phyloP scores from a whole-genome alignment of 2,113 vertebrate species.

The Catharus bicknelli region DNA sequence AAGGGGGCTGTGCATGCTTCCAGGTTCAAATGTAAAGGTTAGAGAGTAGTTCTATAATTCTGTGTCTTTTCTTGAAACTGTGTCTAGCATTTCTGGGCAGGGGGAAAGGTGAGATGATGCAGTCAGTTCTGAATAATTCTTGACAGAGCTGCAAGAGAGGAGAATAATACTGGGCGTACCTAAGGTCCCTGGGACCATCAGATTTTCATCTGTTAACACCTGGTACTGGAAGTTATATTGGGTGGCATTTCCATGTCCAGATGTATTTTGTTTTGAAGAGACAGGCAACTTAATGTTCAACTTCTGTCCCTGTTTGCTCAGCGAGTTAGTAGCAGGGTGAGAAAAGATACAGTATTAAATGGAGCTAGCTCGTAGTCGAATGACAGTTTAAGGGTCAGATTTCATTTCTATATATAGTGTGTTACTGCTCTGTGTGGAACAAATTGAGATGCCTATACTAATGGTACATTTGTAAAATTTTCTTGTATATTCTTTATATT shows the following conservation, averaged over 20 bases:
- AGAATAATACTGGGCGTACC: background rate
- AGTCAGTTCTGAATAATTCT: background rate
- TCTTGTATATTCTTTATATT: background rate
- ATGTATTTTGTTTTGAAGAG: background rate
- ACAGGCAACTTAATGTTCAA: background rate
- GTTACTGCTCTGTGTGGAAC: background rate
- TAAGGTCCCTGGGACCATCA: background rate
- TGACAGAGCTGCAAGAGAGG: background rate
- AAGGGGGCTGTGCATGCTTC: background rate
- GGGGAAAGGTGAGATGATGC: background rate
- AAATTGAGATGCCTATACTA: background rate
- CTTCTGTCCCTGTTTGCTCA: background rate
- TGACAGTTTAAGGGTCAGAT: background rate
- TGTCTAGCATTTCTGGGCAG: background rate
- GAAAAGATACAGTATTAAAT: background rate
- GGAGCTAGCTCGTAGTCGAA: background rate
- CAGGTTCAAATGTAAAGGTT: background rate
- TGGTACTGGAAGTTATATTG: background rate
- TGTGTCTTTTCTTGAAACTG: background rate
- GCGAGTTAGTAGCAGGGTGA: background rate
- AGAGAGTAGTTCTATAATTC: background rate
- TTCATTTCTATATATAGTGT: background rate
- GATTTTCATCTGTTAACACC: background rate
- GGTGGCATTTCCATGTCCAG: background rate
- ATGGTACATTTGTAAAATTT: background rate